Base-by-base conservation (phyloP, 2,797 vertebrate species). In the Craterocephalus amniculus region DNA sequence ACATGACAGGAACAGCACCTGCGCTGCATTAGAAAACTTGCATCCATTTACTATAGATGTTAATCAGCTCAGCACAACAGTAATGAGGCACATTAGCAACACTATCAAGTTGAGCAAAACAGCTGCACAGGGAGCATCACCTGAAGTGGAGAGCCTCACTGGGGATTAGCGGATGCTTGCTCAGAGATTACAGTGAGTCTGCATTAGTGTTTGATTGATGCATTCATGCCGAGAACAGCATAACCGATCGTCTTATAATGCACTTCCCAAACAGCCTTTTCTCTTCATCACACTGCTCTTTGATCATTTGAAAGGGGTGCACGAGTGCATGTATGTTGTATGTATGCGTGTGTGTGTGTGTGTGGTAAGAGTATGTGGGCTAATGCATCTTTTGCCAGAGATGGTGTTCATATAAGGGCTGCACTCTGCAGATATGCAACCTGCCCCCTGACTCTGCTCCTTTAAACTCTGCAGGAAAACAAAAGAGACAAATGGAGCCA, bases 401-500 rank as follows among this genome's bases (percentile, higher is more conserved):
- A 89, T 58, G 82, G 34, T 63, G 79, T 82, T 57, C 68, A 45
- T 79, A 79, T 67, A 83, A 52, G 81, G 83, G 86, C 91, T 92
- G 89, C 91, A 85, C 80, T 70, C 63, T 76, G 84, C 87, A 93
- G 90, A 93, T 91, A 93, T 70, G 86, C 90, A 86, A 87, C 89
- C 83, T 85, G 83, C 91, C 89, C 87, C 83, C 80, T 71, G 38
- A 79, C 83, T 85, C 78, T 52, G 76, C 85, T 87, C 83, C 81
- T 79, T 90, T 83, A 84, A 90, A 92, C 83, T 84, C 85, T 43
- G 68, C 24, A 6, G 61, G 64, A 67, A 88, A 83, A 94, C 91
- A 94, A 94, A 94, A 86, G 85, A 84, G 73, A 85, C 84, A 92
- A 90, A 93, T 93, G 90, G 91, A 77, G 83, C 79, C 83, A 75